Percentiles rank a stretch among this genome's conserved stretches.
Conservation (phyloP, 1,140 invertebrate genomes). For the Apis florea region DNA sequence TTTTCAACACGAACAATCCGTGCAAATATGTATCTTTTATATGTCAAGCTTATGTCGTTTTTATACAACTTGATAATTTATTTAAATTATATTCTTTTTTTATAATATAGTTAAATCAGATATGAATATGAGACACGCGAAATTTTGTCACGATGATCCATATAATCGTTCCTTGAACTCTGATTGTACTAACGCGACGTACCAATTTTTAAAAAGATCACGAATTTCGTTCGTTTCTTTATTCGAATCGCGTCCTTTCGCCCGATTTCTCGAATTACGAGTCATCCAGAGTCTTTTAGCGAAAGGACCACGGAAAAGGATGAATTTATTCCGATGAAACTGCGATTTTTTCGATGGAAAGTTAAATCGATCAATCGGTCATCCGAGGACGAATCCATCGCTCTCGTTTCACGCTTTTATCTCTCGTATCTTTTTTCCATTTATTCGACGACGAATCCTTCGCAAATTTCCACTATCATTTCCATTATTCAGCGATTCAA, state of each 20-base stretch:
- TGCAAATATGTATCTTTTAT: constrained; percentile 11
- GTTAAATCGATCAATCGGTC: too few species aligned
- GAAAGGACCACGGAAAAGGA: too few species aligned
- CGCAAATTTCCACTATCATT: neutral
- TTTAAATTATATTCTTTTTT: neutral
- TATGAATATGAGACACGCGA: neutral
- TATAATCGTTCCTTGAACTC: neutral
- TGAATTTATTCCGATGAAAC: constrained; percentile 19
- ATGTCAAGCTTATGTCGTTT: neutral
- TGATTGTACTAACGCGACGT: too few species aligned
- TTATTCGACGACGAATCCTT: neutral
- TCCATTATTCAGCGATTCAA: neutral
- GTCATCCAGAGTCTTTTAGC: neutral
- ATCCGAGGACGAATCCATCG: neutral
- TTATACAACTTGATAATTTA: neutral
- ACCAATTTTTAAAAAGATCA: neutral
- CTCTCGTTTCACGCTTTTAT: neutral
- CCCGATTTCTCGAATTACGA: neutral
- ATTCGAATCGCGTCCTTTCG: neutral
- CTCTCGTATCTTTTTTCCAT: too few species aligned
- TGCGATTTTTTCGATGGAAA: neutral
- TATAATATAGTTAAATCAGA: neutral
- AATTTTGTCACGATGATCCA: neutral
- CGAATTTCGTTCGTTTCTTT: too few species aligned
- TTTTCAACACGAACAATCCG: neutral